Conservation (phyloP, 2,113 vertebrate species). For the Ptilonorhynchus violaceus region DNA sequence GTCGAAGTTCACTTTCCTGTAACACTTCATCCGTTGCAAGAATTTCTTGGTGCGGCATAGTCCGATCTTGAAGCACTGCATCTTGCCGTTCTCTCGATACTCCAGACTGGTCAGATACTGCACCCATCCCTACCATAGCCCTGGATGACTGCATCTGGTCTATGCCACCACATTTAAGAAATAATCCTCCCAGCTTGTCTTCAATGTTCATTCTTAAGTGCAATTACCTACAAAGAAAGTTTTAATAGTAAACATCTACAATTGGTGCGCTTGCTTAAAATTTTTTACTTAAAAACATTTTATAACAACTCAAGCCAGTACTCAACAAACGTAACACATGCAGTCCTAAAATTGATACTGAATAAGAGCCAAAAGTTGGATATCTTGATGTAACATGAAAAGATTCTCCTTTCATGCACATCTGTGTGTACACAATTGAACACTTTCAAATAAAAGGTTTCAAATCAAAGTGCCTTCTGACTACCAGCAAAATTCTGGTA, state of each 20-base stretch:
- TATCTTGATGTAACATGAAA: background rate
- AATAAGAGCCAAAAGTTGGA: background rate
- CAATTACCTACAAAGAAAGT: slow-evolving; percentile 79
- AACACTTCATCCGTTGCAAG: slow-evolving; percentile 86
- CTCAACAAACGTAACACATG: background rate
- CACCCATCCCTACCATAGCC: slow-evolving; percentile 81
- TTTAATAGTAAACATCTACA: slow-evolving; percentile 74
- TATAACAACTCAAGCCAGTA: background rate
- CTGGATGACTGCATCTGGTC: slow-evolving; percentile 83
- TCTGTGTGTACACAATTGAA: background rate
- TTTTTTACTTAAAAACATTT: slow-evolving; percentile 32
- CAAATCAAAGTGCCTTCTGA: background rate
- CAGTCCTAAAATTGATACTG: background rate
- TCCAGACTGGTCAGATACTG: slow-evolving; percentile 75
- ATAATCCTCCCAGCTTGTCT: slow-evolving; percentile 94
- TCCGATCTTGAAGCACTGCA: slow-evolving; percentile 87
- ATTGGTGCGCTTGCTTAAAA: slow-evolving; percentile 42
- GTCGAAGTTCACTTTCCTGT: slow-evolving; percentile 83
- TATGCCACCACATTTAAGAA: slow-evolving; percentile 93
- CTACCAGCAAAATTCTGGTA: background rate
- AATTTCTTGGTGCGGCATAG: slow-evolving; percentile 88
- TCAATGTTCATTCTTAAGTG: slow-evolving; percentile 96
- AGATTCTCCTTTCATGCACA: background rate
- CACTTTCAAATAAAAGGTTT: background rate
- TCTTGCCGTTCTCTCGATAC: slow-evolving; percentile 76